Evolutionary conservation across 2,113 vertebrate species (phyloP).

Genomic region (Lasiurus borealis): DNA sequence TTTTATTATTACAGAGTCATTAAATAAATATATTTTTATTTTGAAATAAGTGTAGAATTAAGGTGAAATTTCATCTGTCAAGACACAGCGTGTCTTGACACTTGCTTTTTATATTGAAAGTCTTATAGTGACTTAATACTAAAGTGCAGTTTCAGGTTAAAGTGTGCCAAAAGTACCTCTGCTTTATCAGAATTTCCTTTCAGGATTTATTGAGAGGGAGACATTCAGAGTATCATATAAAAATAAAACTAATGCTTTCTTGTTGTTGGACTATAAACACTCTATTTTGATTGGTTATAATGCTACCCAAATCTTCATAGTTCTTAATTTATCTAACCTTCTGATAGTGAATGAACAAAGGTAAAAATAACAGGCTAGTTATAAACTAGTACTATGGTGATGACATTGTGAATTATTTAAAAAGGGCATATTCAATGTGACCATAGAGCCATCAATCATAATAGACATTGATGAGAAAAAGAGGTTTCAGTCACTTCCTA

Average conservation of each 20-base stretch:
- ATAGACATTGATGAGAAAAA: conserved; percentile 99
- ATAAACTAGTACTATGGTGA: conserved; percentile 98
- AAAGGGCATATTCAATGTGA: conserved; percentile 99
- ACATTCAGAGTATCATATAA: background rate
- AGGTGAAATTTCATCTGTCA: background rate
- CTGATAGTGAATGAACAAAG: conserved; percentile 96
- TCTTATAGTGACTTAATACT: conserved; percentile 67
- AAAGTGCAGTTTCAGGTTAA: conserved; percentile 43
- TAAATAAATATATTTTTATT: background rate
- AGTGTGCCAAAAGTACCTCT: conserved; percentile 45
- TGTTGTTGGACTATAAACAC: conserved; percentile 86
- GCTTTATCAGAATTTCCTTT: conserved; percentile 59
- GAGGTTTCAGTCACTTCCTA: conserved; percentile 95
- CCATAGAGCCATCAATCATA: conserved; percentile 99
- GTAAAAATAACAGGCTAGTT: conserved; percentile 99
- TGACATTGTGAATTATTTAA: conserved; percentile 99
- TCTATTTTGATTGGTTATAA: conserved; percentile 87
- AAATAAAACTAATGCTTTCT: conserved; percentile 86
- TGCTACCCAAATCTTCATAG: conserved; percentile 80
- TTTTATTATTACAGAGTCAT: conserved; percentile 16
- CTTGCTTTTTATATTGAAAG: conserved; percentile 47
- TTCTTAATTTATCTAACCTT: conserved; percentile 96
- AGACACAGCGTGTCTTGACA: background rate
- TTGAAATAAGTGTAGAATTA: conserved; percentile 3
- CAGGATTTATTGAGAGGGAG: conserved; percentile 51